Conservation (phyloP, 2,113 vertebrate species). For the Calidris pugnax region DNA sequence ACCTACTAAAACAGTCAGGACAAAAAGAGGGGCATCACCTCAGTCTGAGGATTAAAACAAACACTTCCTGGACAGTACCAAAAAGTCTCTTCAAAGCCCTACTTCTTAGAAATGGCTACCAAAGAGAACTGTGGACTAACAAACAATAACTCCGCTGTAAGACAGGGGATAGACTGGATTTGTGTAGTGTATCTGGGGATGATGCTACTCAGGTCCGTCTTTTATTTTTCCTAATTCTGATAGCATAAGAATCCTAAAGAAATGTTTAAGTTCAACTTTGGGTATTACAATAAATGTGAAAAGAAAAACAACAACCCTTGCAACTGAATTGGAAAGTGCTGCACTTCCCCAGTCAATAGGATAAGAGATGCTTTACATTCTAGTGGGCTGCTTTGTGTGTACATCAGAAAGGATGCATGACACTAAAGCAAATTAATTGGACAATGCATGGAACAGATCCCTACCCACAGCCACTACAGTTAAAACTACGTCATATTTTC, state of each 20-base stretch:
- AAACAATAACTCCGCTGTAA: not conserved
- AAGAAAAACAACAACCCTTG: not conserved
- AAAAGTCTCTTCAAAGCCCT: not conserved
- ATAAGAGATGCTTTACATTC: not conserved
- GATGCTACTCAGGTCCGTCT: not conserved
- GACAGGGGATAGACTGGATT: not conserved
- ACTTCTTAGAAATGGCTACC: not conserved
- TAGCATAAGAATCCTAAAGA: rapidly evolving
- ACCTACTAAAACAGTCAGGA: not conserved
- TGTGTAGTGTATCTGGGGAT: rapidly evolving
- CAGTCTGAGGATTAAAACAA: not conserved
- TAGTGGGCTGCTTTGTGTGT: not conserved
- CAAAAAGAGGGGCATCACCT: not conserved
- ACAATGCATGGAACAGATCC: conserved; percentile 33
- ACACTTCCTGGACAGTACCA: not conserved
- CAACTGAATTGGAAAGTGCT: not conserved
- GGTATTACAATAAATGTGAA: not conserved
- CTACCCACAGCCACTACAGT: not conserved
- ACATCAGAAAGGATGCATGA: not conserved
- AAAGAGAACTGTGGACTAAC: not conserved
- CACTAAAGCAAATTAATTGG: not conserved
- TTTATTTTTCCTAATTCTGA: not conserved
- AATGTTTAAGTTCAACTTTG: not conserved
- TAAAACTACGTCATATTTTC: conserved; percentile 9
- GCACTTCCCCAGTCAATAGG: not conserved